A percentile compares a stretch with the other conserved stretches of the same genome.
Evolutionary conservation across 2,797 vertebrate species (phyloP).

Genomic region (Periparus ater): DNA sequence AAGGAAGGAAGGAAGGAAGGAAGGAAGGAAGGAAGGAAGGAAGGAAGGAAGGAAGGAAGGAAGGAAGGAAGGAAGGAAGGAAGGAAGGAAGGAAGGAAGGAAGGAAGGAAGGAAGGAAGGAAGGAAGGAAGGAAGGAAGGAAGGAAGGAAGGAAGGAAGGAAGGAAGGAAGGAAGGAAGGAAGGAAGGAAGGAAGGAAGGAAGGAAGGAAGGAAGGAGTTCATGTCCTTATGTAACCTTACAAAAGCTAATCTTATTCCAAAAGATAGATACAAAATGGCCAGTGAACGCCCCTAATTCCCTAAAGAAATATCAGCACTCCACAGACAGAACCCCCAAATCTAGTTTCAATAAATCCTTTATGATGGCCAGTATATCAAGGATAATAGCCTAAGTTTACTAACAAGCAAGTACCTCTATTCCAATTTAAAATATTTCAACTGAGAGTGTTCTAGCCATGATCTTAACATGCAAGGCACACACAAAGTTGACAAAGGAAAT

Average conservation of each 20-base stretch:
- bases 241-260: background rate
- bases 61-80: background rate
- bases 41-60: background rate
- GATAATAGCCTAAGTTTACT: slow-evolving; percentile 19
- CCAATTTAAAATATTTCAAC: slow-evolving; percentile 9
- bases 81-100: background rate
- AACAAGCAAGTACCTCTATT: background rate
- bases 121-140: background rate
- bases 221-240: background rate
- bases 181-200: background rate
- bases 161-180: background rate
- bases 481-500: slow-evolving; percentile 64
- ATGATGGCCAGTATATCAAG: background rate
- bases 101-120: background rate
- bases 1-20: no score
- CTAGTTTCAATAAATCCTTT: background rate
- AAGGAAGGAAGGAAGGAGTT: background rate
- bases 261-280: background rate
- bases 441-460: background rate
- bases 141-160: background rate
- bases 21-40: background rate
- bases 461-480: slow-evolving; percentile 61
- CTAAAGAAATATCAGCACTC: background rate
- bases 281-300: background rate
- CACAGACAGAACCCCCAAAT: background rate